Base-by-base conservation (phyloP, 1,140 invertebrate species). In the Drosophila pseudoobscura region DNA sequence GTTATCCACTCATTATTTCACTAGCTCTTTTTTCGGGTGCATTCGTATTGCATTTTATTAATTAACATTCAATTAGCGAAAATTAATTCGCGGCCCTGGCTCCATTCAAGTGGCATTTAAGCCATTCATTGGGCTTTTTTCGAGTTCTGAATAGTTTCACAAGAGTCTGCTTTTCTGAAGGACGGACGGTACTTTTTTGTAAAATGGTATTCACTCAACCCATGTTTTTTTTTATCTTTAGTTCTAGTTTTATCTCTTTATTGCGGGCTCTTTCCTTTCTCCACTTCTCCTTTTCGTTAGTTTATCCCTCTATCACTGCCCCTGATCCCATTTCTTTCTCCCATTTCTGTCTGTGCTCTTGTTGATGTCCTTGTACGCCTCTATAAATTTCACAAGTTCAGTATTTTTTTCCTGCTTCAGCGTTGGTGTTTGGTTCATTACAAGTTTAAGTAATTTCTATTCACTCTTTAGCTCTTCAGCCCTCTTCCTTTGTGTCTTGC, bases 51-150 rank as follows among this genome's bases (percentile, higher is more conserved):
- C 43, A 45, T 75, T 63, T 60, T 47, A 78, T 85, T 87, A 85
- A 87, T 85, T 75, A 82, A 82, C 82, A 80, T 80, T 87, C 78
- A 85, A 87, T 87, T 87, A 82, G 82, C 75, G 60, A 47, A 66
- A 66, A 41, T 54, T 50, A 80, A 64, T 61, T 55, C 49, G 39
- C 35, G 35, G 11, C 55, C 29, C 50, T 50, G 29, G 24, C 24
- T 15, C 13, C 69, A 61, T 56, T 63, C 43, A 62, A 84, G 68
- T 53, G 69, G 57, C 80, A 60, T 80, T 85, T 62, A 74, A 62
- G 47, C 51, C 43, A 77, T 69, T 85, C 49, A 69, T 35, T 35
- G 13, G 45, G 8, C 53, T 55, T 13, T 39, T 35, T 35, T 35
- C 22, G 4, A 59, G 15, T 20, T 60, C 39, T 45, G 20, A 39